Base-by-base conservation (phyloP, 2,888 invertebrate genomes). In the Morpho deidamia region DNA sequence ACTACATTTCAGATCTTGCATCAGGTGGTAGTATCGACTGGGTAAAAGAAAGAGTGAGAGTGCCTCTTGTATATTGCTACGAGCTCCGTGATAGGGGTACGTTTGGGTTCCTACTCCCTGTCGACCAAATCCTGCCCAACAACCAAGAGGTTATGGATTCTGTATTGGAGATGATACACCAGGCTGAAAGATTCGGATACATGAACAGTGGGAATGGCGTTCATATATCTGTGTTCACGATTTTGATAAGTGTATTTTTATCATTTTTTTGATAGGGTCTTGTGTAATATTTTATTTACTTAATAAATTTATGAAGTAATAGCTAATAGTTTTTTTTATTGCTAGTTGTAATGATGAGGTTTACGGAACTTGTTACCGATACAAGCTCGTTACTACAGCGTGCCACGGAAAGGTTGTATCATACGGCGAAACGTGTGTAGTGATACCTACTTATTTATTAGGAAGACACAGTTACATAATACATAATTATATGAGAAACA, bases 11-110 rank as follows among this genome's bases (percentile, higher is more conserved):
- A 94, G 94, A 93, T 68, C 67, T 83, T 0, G 94, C 94, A 0
- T 90, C 92, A 5, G 95, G 95, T 0, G 90, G 91, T 7, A 94
- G 93, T 46, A 75, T 93, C 44, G 96, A 97, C 68, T 96, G 95
- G 94, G 94, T 94, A 0, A 94, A 95, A 68, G 94, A 91, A 0
- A 85, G 76, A 0, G 82, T 91, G 0, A 83, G 91, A 2, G 90
- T 92, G 0, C 93, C 93, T 8, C 83, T 95, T 11, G 85, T 92
- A 0, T 95, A 93, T 73, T 92, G 93, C 1, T 93, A 94, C 53
- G 95, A 96, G 74, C 84, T 95, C 1, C 83, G 94, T 0, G 96
- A 96, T 66, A 89, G 70, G 4, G 95, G 95, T 0, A 67, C 70
- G 0, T 91, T 90, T 69, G 95, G 95, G 0, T 95, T 95, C 74